These are phyloP conservation scores for Ischnus inquisitorius DNA, from an alignment of 2,888 invertebrate genomes.

Conservation along the genomic window DNA sequence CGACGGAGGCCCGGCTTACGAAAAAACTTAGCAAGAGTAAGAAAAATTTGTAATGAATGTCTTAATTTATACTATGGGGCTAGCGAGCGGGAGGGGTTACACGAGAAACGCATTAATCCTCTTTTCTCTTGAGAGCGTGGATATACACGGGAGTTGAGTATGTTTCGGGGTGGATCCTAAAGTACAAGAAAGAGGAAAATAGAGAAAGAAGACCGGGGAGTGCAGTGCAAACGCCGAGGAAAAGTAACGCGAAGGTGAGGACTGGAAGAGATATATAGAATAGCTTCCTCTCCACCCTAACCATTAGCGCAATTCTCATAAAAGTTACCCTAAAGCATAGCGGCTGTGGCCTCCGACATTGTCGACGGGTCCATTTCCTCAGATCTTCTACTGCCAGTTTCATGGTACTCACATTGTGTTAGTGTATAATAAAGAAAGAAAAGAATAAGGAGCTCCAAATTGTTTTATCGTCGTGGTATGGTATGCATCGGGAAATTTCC, in stretches of 20 bases:
- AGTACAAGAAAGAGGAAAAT: conserved; percentile 36
- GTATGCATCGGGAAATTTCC: too few relatives aligned
- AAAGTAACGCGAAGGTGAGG: conserved; percentile 41
- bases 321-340: conserved; percentile 67
- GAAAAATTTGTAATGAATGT: conserved; percentile 12
- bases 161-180: conserved; percentile 62
- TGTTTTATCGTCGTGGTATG: too few relatives aligned
- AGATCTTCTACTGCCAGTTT: too few relatives aligned
- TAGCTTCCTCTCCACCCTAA: conserved; percentile 71
- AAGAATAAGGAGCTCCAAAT: too few relatives aligned
- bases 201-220: conserved; percentile 40
- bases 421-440: too few relatives aligned
- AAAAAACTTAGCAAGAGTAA: background rate
- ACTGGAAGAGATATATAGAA: conserved; percentile 29
- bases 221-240: conserved; percentile 28
- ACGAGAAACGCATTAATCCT: conserved; percentile 72
- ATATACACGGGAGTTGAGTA: conserved; percentile 68
- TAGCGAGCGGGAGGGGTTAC: conserved; percentile 52
- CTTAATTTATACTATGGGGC: conserved; percentile 36
- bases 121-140: conserved; percentile 68
- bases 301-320: conserved; percentile 79
- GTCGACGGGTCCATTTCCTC: too few relatives aligned
- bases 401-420: too few relatives aligned
- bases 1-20: background rate
- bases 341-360: background rate